These are phyloP conservation scores for Megaceryle maxima DNA, from an alignment of 2,113 vertebrate genomes.

Conservation along the genomic window DNA sequence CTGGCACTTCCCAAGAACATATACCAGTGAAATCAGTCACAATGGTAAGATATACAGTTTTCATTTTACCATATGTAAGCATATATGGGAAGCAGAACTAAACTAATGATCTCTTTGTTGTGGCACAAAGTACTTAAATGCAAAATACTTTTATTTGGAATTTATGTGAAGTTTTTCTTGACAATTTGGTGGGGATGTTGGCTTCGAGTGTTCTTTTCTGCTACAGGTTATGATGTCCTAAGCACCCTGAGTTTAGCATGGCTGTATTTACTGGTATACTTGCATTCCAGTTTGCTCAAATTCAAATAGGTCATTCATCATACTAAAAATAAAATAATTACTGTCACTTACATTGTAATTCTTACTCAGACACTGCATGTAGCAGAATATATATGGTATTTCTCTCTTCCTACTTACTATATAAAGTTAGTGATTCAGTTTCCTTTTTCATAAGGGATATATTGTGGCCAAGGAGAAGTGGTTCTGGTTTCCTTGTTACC, in stretches of 20 bases:
- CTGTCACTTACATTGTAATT: not conserved
- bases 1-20: constrained; percentile 60
- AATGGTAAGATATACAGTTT: constrained; percentile 66
- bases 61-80: not conserved
- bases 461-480: not conserved
- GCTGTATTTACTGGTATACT: not conserved
- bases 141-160: not conserved
- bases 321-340: not conserved
- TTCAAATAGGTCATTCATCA: not conserved
- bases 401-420: not conserved
- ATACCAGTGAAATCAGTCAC: constrained; percentile 71
- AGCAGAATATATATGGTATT: not conserved
- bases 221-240: not conserved
- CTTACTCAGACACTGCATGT: not conserved
- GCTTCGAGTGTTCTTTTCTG: not conserved
- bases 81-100: not conserved
- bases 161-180: not conserved
- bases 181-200: not conserved
- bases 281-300: not conserved
- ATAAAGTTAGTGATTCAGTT: not conserved
- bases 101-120: not conserved
- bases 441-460: not conserved
- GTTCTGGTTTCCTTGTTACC: not conserved
- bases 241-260: not conserved
- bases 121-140: not conserved